Evolutionary conservation across 1,140 invertebrate species (phyloP).

Genomic region (Dreissena rostriformis): DNA sequence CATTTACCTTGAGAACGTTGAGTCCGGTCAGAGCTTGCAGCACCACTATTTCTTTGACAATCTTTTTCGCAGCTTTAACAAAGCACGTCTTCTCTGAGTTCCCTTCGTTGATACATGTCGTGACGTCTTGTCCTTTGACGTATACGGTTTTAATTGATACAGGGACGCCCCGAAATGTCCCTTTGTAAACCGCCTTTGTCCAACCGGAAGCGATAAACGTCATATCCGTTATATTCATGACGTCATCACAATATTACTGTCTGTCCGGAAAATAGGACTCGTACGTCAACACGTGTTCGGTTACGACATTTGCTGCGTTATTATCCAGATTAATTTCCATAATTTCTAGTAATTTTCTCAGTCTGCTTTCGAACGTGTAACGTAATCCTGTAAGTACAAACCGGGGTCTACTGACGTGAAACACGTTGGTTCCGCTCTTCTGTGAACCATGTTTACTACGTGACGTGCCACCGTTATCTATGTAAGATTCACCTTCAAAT

Average conservation of each 20-base stretch:
- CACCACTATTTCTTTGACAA: slow-evolving; percentile 79
- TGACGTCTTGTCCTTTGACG: slow-evolving; percentile 80
- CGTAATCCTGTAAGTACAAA: slow-evolving; percentile 27
- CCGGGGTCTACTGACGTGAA: slow-evolving; percentile 16
- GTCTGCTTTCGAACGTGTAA: slow-evolving; percentile 65
- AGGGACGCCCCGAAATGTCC: slow-evolving; percentile 66
- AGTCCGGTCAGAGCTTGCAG: slow-evolving; percentile 73
- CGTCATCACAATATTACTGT: slow-evolving; percentile 69
- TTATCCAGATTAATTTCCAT: slow-evolving; percentile 56
- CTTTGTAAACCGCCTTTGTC: slow-evolving; percentile 83
- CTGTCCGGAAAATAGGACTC: slow-evolving; percentile 45
- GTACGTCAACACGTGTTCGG: slow-evolving; percentile 32
- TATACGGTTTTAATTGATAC: slow-evolving; percentile 83
- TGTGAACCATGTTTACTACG: background rate
- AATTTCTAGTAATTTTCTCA: slow-evolving; percentile 70
- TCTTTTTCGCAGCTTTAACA: slow-evolving; percentile 80
- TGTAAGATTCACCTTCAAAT: slow-evolving; percentile 57
- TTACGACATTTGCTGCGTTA: slow-evolving; percentile 30
- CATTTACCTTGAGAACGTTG: slow-evolving; percentile 78
- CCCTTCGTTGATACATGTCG: slow-evolving; percentile 74
- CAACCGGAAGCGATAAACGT: slow-evolving; percentile 80
- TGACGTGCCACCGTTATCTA: slow-evolving; percentile 43
- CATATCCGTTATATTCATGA: slow-evolving; percentile 67
- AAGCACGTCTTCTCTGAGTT: slow-evolving; percentile 75
- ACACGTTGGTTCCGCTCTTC: slow-evolving; percentile 3